phyloP scores from a whole-genome alignment of 2,888 invertebrate genomes.

The Cantharis flavilabris region DNA sequence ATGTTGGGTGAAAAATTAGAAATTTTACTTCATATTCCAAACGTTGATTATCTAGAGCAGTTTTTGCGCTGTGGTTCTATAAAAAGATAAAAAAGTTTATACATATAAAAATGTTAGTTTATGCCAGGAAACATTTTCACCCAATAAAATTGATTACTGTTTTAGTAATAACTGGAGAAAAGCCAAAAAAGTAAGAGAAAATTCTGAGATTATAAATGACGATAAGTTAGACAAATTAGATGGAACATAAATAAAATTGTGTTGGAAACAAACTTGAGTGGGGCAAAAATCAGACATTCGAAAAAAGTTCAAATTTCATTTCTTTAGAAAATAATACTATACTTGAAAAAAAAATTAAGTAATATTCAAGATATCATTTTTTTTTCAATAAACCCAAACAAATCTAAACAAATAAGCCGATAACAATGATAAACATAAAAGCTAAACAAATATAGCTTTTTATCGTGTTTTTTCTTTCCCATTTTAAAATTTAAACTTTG shows the following conservation, averaged over 20 bases:
- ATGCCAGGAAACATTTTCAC: neutral
- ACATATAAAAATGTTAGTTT: neutral
- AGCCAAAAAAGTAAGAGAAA: neutral
- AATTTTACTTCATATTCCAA: neutral
- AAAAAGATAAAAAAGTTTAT: neutral
- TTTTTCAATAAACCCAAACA: neutral
- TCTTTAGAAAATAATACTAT: neutral
- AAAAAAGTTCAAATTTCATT: neutral
- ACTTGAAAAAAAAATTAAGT: neutral
- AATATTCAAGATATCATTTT: neutral
- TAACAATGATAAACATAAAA: slow-evolving; percentile 10
- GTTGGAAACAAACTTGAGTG: neutral
- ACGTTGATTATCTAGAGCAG: neutral
- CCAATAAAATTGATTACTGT: neutral
- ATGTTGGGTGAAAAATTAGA: neutral
- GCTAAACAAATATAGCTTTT: slow-evolving; percentile 4
- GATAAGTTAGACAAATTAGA: neutral
- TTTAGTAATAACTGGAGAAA: neutral
- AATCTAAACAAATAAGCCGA: slow-evolving; percentile 9
- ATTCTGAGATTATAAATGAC: neutral
- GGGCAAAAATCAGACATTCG: neutral
- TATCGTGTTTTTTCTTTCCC: slow-evolving; percentile 11
- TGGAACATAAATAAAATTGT: neutral
- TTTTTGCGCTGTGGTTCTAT: neutral
- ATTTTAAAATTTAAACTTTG: slow-evolving; percentile 12